These are phyloP conservation scores for Psammodynastes pulverulentus DNA, from an alignment of 2,113 vertebrate genomes.

Conservation along the genomic window DNA sequence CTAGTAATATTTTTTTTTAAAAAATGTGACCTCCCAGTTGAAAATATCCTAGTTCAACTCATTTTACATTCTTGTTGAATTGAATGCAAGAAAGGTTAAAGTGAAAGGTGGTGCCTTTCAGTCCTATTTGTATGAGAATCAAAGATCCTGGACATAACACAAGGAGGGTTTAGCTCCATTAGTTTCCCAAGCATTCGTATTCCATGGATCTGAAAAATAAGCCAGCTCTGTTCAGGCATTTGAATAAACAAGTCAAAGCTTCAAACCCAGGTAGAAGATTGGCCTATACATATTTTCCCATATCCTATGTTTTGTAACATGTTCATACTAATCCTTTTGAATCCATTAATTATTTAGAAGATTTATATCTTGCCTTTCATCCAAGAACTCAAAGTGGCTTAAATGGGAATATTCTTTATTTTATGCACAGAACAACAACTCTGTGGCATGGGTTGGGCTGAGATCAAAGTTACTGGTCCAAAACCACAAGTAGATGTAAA, in stretches of 20 bases:
- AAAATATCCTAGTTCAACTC: not conserved
- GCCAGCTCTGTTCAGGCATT: not conserved
- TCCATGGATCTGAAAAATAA: not conserved
- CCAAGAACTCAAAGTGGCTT: not conserved
- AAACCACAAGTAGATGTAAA: not conserved
- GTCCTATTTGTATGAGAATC: not conserved
- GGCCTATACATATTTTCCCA: not conserved
- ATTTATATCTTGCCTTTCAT: not conserved
- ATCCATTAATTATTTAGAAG: not conserved
- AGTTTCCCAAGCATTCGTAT: not conserved
- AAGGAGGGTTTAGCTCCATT: not conserved
- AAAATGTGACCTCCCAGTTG: not conserved
- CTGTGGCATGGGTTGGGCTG: not conserved
- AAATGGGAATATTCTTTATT: not conserved
- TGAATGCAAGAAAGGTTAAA: not conserved
- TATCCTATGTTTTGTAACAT: not conserved
- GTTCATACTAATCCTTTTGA: not conserved
- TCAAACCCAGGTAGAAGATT: not conserved
- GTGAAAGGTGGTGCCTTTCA: not conserved
- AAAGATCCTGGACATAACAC: too few species aligned
- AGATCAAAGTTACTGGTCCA: not conserved
- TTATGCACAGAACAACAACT: not conserved
- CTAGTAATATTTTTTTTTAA: conserved; percentile 4
- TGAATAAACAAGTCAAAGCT: not conserved
- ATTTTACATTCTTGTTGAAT: not conserved